Conservation (phyloP, 1,140 invertebrate genomes). For the Spodoptera litura region DNA sequence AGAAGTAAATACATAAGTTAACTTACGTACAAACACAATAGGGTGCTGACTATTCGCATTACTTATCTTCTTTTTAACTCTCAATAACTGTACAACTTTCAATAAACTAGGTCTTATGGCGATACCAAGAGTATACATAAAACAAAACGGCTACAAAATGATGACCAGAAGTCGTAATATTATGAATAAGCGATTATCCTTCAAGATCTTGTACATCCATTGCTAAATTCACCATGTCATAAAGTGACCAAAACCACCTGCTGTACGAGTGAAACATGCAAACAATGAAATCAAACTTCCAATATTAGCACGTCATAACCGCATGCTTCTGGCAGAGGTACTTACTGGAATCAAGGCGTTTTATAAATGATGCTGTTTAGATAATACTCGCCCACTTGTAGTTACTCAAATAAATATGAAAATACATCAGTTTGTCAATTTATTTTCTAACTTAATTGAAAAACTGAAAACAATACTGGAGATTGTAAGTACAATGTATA, state of each 20-base stretch:
- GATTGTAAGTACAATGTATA: background rate
- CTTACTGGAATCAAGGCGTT: slow-evolving; percentile 9
- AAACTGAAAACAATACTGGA: background rate
- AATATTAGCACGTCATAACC: slow-evolving; percentile 56
- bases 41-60: background rate
- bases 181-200: background rate
- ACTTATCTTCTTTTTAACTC: background rate
- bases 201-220: background rate
- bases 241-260: slow-evolving; percentile 57
- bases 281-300: slow-evolving; percentile 58
- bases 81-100: background rate
- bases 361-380: background rate
- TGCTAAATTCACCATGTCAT: slow-evolving; percentile 53
- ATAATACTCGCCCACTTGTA: background rate
- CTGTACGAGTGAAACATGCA: slow-evolving; percentile 40
- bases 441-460: background rate
- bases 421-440: background rate
- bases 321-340: background rate
- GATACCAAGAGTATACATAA: too few species aligned
- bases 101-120: too few species aligned
- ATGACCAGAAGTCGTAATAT: background rate
- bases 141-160: background rate
- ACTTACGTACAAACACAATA: background rate
- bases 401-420: background rate
- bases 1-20: background rate